Evolutionary conservation across 2,888 invertebrate genomes (phyloP).

Genomic region (Idaea straminata): DNA sequence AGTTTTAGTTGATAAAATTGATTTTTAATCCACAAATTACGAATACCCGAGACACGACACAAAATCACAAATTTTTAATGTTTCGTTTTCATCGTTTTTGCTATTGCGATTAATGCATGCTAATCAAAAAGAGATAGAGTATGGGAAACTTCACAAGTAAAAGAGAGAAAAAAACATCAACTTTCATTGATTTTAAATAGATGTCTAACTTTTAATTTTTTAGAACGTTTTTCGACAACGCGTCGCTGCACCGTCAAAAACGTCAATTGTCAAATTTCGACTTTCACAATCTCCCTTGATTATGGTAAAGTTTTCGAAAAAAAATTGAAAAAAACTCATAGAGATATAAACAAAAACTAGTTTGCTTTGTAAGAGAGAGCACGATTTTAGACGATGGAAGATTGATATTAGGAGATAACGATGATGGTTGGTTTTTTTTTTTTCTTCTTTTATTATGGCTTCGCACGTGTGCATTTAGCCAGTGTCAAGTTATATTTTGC

Average conservation of each 20-base stretch:
- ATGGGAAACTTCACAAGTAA: neutral
- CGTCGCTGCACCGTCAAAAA: neutral
- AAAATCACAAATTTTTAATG: conserved; percentile 11
- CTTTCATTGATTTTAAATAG: neutral
- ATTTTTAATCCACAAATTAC: conserved; percentile 2
- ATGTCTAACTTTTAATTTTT: neutral
- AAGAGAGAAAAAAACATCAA: neutral
- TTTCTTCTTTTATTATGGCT: too few relatives aligned
- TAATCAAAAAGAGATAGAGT: neutral
- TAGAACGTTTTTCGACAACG: neutral
- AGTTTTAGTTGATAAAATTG: neutral
- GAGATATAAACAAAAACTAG: too few relatives aligned
- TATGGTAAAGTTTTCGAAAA: too few relatives aligned
- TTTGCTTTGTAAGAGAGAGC: too few relatives aligned
- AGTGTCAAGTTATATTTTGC: too few relatives aligned
- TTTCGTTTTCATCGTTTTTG: conserved; percentile 5
- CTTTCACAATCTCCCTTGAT: neutral
- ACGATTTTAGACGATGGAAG: too few relatives aligned
- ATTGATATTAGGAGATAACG: too few relatives aligned
- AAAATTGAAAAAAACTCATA: too few relatives aligned
- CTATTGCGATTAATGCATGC: neutral
- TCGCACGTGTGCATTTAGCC: too few relatives aligned
- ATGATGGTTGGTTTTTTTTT: too few relatives aligned
- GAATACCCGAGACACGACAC: conserved; percentile 14
- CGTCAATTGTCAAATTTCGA: neutral